Conservation (phyloP, 2,888 invertebrate genomes). For the Chirona hameri region DNA sequence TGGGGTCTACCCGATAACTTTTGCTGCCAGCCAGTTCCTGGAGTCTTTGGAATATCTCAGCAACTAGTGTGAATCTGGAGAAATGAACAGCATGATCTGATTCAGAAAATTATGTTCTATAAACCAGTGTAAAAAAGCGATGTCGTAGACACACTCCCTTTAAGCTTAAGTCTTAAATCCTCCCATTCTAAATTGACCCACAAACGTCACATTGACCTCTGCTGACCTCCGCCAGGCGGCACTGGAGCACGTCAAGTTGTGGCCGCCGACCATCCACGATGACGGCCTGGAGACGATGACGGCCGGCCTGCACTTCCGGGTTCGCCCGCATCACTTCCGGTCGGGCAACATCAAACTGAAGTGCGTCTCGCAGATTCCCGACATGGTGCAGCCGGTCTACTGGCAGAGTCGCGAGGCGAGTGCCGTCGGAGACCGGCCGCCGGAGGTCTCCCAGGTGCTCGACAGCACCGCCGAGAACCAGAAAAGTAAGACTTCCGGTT, state of each 20-base stretch:
- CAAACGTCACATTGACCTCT: too few relatives aligned
- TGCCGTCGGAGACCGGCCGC: conserved; percentile 24
- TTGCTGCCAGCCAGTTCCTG: too few relatives aligned
- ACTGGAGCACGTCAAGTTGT: not conserved
- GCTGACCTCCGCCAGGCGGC: not conserved
- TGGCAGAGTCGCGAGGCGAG: conserved; percentile 12
- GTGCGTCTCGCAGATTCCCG: conserved; percentile 1
- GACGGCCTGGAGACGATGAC: conserved; percentile 10
- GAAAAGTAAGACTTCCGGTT: not conserved
- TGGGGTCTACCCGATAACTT: too few relatives aligned
- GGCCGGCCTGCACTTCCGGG: conserved; percentile 1
- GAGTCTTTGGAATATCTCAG: too few relatives aligned
- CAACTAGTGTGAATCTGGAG: too few relatives aligned
- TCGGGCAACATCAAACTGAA: conserved; percentile 22
- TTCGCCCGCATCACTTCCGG: conserved; percentile 9
- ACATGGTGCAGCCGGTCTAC: not conserved
- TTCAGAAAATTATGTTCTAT: too few relatives aligned
- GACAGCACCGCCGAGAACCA: not conserved
- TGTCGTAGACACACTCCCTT: too few relatives aligned
- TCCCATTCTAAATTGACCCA: too few relatives aligned
- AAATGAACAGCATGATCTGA: too few relatives aligned
- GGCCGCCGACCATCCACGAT: conserved; percentile 12
- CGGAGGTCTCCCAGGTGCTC: conserved; percentile 12
- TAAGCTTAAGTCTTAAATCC: too few relatives aligned
- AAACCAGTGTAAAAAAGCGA: too few relatives aligned